phyloP scores from a whole-genome alignment of 2,888 invertebrate genomes.

The Sussaba pulchella region DNA sequence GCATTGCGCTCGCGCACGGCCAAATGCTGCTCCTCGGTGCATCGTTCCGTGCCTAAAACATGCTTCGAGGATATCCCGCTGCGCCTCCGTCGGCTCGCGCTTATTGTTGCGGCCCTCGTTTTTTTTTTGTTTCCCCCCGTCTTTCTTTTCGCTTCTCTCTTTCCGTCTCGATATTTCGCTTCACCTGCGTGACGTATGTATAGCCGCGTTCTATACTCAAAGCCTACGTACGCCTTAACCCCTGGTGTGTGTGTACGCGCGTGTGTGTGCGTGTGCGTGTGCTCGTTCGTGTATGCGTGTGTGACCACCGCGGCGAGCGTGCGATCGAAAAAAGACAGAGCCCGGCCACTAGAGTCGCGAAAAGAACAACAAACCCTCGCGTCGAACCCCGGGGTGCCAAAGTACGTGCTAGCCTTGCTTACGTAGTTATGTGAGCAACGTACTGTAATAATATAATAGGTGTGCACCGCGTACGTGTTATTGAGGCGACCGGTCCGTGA shows the following conservation, averaged over 20 bases:
- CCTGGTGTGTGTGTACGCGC: neutral
- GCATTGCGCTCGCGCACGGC: constrained; percentile 3
- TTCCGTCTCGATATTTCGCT: constrained; percentile 49
- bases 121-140: constrained; percentile 18
- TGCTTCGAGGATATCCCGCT: constrained; percentile 78
- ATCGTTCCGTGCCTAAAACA: constrained; percentile 73
- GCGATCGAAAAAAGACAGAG: constrained; percentile 13
- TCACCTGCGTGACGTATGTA: constrained; percentile 43
- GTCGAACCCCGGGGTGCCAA: constrained; percentile 47
- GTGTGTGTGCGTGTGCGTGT: no score
- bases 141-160: constrained; percentile 16
- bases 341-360: constrained; percentile 24
- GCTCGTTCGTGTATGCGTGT: constrained; percentile 12
- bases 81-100: constrained; percentile 73
- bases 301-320: constrained; percentile 32
- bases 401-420: neutral
- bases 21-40: constrained; percentile 56
- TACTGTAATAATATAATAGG: constrained; percentile 45
- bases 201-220: constrained; percentile 59
- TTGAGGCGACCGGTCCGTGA: constrained; percentile 37
- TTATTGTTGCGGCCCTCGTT: constrained; percentile 81
- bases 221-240: constrained; percentile 30
- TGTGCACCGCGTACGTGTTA: constrained; percentile 28
- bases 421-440: constrained; percentile 47
- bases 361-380: constrained; percentile 50